phyloP scores from a whole-genome alignment of 1,140 invertebrate species.

The Papilio polyxenes region DNA sequence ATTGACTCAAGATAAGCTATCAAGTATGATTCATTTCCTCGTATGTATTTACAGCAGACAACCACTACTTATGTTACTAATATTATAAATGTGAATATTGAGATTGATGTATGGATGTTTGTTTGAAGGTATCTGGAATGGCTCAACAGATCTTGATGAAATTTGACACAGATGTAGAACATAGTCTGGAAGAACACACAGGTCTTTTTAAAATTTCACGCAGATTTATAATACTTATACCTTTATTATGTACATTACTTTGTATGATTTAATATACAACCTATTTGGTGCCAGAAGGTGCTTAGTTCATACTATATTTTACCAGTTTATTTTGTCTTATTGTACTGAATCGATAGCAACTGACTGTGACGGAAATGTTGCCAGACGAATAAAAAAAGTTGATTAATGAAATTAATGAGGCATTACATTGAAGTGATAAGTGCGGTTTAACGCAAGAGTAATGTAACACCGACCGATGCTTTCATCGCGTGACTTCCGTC shows the following conservation, averaged over 20 bases:
- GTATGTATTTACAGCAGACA: not conserved
- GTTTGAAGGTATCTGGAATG: no score
- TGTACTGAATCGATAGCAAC: not conserved
- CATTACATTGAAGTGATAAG: not conserved
- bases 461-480: not conserved
- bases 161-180: no score
- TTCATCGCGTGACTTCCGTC: constrained; percentile 5
- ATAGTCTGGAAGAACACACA: no score
- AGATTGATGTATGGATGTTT: no score
- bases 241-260: no score
- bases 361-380: not conserved
- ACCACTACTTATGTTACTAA: no score
- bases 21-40: constrained; percentile 16
- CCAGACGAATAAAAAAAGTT: constrained; percentile 6
- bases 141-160: no score
- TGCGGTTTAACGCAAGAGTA: not conserved
- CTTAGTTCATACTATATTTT: not conserved
- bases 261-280: no score
- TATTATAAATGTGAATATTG: no score
- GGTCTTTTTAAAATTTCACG: no score
- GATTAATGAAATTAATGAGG: not conserved
- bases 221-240: no score
- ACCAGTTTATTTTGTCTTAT: not conserved
- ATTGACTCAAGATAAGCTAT: constrained; percentile 28
- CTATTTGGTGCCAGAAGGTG: no score